Conservation (phyloP, 1,140 invertebrate species). For the Drosophila nannoptera region DNA sequence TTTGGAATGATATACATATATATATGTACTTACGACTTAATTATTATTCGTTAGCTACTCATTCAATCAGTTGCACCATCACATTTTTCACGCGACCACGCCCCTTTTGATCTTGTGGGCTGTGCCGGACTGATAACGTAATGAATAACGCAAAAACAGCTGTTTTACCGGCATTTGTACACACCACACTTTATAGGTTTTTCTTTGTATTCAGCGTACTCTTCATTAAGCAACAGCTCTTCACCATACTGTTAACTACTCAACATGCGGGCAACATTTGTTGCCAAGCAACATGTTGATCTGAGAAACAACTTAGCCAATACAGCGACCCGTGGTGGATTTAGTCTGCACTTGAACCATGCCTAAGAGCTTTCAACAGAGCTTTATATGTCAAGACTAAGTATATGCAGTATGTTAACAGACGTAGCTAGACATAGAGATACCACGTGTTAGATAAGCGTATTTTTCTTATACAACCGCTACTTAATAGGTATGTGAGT, state of each 20-base stretch:
- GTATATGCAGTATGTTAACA: not conserved
- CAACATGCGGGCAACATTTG: conserved; percentile 44
- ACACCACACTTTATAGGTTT: conserved; percentile 51
- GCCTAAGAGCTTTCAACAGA: not conserved
- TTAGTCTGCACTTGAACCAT: conserved; percentile 1
- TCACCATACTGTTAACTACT: conserved; percentile 18
- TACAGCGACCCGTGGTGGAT: conserved; percentile 13
- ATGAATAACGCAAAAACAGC: conserved; percentile 59
- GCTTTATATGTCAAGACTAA: not conserved
- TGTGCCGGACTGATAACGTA: conserved; percentile 20
- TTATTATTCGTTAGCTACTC: not conserved
- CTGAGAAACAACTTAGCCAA: conserved; percentile 3
- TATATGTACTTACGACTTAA: not conserved
- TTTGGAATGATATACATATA: too few relatives aligned
- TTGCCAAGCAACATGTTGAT: conserved; percentile 25
- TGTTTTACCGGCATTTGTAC: conserved; percentile 73
- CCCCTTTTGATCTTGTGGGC: conserved; percentile 5
- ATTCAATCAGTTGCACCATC: not conserved
- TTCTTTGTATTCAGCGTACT: conserved; percentile 54
- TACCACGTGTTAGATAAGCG: not conserved
- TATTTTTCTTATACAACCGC: not conserved
- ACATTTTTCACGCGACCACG: not conserved
- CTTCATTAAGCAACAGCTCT: conserved; percentile 13
- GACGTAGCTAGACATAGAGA: not conserved
- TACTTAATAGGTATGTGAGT: not conserved